Evolutionary conservation across 2,113 vertebrate genomes (phyloP).

Genomic region (Ivindomyrus marchei): DNA sequence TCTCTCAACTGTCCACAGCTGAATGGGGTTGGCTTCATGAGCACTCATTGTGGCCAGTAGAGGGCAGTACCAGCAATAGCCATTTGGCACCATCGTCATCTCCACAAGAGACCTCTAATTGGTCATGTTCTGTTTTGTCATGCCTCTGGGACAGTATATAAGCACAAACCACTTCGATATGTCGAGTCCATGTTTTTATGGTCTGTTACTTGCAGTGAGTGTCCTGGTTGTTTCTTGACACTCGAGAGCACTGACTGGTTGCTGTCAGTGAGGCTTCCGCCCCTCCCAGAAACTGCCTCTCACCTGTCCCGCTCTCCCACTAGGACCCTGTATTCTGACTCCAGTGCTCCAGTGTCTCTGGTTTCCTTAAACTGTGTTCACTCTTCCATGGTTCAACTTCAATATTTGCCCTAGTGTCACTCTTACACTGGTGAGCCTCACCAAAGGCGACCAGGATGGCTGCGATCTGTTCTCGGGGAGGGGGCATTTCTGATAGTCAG

Average conservation of each 20-base stretch:
- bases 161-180: background rate
- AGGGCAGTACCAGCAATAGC: background rate
- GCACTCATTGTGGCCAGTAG: background rate
- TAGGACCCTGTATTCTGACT: background rate
- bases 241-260: background rate
- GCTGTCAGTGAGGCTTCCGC: background rate
- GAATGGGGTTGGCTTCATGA: background rate
- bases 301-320: background rate
- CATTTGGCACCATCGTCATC: background rate
- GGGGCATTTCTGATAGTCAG: background rate
- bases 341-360: background rate
- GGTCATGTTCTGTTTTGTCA: background rate
- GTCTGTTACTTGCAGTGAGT: background rate
- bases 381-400: background rate
- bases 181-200: background rate
- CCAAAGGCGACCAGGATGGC: background rate
- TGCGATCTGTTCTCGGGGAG: background rate
- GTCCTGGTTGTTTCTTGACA: background rate
- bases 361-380: background rate
- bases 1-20: background rate
- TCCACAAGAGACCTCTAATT: background rate
- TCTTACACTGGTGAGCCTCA: background rate
- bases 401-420: background rate
- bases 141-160: background rate
- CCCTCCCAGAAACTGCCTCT: background rate